Evolutionary conservation across 2,888 invertebrate genomes (phyloP).

Genomic region (Colostygia pectinataria): DNA sequence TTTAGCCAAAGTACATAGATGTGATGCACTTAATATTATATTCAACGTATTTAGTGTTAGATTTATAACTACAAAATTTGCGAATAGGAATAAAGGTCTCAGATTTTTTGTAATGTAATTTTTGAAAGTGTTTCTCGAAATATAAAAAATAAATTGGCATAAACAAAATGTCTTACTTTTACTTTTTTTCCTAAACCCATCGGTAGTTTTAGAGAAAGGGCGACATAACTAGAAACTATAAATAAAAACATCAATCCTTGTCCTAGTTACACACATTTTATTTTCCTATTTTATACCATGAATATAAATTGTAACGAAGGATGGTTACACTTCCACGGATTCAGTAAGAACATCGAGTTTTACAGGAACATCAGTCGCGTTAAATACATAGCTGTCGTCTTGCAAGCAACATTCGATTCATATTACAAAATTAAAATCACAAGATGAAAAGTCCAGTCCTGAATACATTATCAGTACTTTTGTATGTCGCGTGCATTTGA

Average conservation of each 20-base stretch:
- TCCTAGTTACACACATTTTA: slow-evolving; percentile 81
- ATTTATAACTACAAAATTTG: slow-evolving; percentile 18
- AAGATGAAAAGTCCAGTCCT: slow-evolving; percentile 61
- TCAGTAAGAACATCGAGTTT: slow-evolving; percentile 60
- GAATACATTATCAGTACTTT: slow-evolving; percentile 59
- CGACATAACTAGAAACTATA: background rate
- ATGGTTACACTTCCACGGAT: slow-evolving; percentile 70
- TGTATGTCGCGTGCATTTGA: slow-evolving; percentile 76
- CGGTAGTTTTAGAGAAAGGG: background rate
- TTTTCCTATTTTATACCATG: slow-evolving; percentile 76
- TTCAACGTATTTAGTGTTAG: slow-evolving; percentile 32
- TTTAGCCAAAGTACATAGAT: slow-evolving; percentile 45
- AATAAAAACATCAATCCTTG: slow-evolving; percentile 69
- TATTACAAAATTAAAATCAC: slow-evolving; percentile 64
- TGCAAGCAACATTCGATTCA: slow-evolving; percentile 66
- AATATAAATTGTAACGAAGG: slow-evolving; percentile 78
- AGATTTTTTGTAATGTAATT: slow-evolving; percentile 25
- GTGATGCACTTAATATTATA: slow-evolving; percentile 50
- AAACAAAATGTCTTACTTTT: slow-evolving; percentile 31
- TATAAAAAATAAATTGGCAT: slow-evolving; percentile 63
- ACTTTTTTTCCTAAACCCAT: no score
- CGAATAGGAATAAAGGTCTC: slow-evolving; percentile 12
- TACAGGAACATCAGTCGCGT: slow-evolving; percentile 77
- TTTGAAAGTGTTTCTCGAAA: slow-evolving; percentile 58
- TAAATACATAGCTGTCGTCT: slow-evolving; percentile 61